Base-by-base conservation (phyloP, 1,140 invertebrate species). In the Drosophila biarmipes region DNA sequence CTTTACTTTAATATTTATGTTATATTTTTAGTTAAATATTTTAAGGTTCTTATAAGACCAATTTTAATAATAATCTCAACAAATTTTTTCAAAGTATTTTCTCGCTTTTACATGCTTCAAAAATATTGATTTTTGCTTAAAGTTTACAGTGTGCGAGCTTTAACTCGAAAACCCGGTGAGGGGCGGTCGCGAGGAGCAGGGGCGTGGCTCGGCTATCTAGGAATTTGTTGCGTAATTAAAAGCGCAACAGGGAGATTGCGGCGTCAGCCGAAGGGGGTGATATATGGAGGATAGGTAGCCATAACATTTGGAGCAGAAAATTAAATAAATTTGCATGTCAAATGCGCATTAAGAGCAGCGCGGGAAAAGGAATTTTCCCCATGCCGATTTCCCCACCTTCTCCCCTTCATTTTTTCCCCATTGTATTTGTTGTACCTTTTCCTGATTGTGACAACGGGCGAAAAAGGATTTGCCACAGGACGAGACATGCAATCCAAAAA, bases 301-400 rank as follows among this genome's bases (percentile, higher is more conserved):
- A 53, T 74, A 74, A 46, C 57, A 81, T 81, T 87, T 78, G 67
- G 78, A 82, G 84, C 84, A 87, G 84, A 87, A 87, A 87, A 87
- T 87, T 89, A 87, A 87, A 87, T 89, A 89, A 87, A 87, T 87
- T 87, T 87, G 84, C 84, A 89, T 87, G 84, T 87, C 79, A 87
- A 87, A 87, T 82, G 79, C 84, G 76, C 84, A 82, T 87, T 89
- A 89, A 87, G 62, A 68, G 66, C 69, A 69, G 31, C 54, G 45
- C 49, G 52, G 35, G 21, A 14, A 49, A 63, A 64, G 37, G 56
- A 64, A 51, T 61, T 52, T 58, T 45, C 19, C 21, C 27, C 34
- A 11, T 21, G 14, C 67, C 29, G 10, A 37, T 31, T 31, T 45
- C 14, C 35, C 17, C 24, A 24, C 46, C 49, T 34, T 40, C 52